Percentiles rank a stretch among this genome's conserved stretches.
These are phyloP conservation scores for Paralichthys olivaceus DNA, from an alignment of 2,113 vertebrate genomes.

Conservation along the genomic window DNA sequence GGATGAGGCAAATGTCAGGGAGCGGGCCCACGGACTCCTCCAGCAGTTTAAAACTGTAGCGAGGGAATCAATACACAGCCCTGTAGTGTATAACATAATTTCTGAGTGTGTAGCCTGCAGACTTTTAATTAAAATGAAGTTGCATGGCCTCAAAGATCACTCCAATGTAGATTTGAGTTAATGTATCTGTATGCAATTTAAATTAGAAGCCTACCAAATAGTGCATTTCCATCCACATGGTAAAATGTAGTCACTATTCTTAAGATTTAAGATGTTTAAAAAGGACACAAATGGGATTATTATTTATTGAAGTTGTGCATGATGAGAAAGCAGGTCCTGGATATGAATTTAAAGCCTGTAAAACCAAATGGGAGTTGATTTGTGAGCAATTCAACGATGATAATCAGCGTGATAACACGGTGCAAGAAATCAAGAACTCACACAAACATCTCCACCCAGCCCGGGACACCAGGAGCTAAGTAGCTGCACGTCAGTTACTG, in stretches of 20 bases:
- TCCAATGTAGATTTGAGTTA: not conserved
- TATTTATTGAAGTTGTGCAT: not conserved
- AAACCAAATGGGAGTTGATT: conserved; percentile 18
- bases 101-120: conserved; percentile 13
- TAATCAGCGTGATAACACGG: conserved; percentile 15
- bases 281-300: not conserved
- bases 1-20: conserved; percentile 60
- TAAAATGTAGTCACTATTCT: not conserved
- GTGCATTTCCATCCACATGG: not conserved
- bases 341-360: not conserved
- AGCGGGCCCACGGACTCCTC: conserved; percentile 56
- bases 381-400: not conserved
- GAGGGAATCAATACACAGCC: conserved; percentile 46
- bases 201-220: not conserved
- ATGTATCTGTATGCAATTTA: not conserved
- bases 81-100: conserved; percentile 7
- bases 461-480: conserved; percentile 54
- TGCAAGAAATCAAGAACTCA: conserved; percentile 2
- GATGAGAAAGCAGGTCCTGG: not conserved
- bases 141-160: conserved; percentile 6
- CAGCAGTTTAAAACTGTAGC: conserved; percentile 60
- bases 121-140: conserved; percentile 47
- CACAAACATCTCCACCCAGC: conserved; percentile 61
- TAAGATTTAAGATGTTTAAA: not conserved
- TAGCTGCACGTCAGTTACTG: conserved; percentile 64